Percentiles rank a stretch among this genome's conserved stretches.
Evolutionary conservation across 2,888 invertebrate species (phyloP).

Genomic region (Disparrhopalites patrizii): DNA sequence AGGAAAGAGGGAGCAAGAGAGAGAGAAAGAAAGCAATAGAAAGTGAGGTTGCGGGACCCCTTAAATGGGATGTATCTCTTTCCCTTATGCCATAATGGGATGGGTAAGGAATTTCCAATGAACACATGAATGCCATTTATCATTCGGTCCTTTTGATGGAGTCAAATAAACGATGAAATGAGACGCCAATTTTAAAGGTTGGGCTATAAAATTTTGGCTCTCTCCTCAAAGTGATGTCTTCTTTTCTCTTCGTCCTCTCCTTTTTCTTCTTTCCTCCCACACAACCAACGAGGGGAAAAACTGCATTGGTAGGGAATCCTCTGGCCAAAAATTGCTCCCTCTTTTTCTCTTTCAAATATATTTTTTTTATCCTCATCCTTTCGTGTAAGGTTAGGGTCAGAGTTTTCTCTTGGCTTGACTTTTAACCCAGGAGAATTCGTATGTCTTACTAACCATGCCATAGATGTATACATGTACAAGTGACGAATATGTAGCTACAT

Average conservation of each 20-base stretch:
- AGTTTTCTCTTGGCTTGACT: background rate
- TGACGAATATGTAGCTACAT: too few relatives aligned
- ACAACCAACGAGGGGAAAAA: too few relatives aligned
- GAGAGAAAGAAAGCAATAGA: too few relatives aligned
- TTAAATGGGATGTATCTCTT: constrained; percentile 10
- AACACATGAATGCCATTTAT: constrained; percentile 18
- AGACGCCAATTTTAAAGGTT: constrained; percentile 24
- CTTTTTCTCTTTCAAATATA: background rate
- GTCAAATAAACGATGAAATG: constrained; percentile 14
- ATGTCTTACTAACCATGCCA: background rate
- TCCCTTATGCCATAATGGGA: too few relatives aligned
- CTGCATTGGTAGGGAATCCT: too few relatives aligned
- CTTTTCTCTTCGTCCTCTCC: background rate
- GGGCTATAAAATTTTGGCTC: constrained; percentile 13
- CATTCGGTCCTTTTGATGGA: constrained; percentile 18
- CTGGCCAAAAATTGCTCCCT: too few relatives aligned
- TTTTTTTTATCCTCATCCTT: background rate
- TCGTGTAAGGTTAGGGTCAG: background rate
- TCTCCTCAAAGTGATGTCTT: too few relatives aligned
- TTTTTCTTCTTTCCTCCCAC: background rate
- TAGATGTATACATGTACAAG: background rate
- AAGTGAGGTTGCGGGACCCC: too few relatives aligned
- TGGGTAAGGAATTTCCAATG: background rate
- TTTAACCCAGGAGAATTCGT: background rate
- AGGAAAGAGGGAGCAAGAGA: too few relatives aligned